Conservation (phyloP, 2,888 invertebrate species). For the Pocota personata region DNA sequence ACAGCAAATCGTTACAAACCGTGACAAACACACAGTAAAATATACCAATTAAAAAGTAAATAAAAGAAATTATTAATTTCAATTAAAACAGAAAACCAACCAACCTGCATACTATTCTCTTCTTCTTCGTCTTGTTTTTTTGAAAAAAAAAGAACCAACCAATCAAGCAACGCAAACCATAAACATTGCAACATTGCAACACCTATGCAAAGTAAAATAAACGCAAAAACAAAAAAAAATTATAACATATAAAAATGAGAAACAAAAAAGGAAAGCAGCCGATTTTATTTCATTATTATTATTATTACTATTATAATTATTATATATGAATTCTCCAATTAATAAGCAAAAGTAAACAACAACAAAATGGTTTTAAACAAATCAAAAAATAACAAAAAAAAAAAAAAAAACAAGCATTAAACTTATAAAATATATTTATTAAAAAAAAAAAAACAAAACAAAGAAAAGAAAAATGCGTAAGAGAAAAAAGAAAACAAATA, state of each 20-base stretch:
- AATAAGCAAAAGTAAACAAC: constrained; percentile 64
- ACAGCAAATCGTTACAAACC: constrained; percentile 49
- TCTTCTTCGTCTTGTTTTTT: constrained; percentile 49
- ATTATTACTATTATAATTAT: constrained; percentile 70
- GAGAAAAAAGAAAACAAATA: constrained; percentile 41
- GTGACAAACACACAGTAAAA: constrained; percentile 57
- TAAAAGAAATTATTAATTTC: constrained; percentile 53
- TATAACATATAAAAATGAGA: constrained; percentile 32
- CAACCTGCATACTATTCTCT: constrained; percentile 59
- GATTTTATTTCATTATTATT: constrained; percentile 69
- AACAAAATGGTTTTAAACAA: constrained; percentile 50
- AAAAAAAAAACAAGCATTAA: constrained; percentile 52
- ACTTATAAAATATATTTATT: constrained; percentile 72
- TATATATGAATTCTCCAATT: constrained; percentile 69
- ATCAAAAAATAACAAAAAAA: constrained; percentile 14
- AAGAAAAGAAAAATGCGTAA: constrained; percentile 52
- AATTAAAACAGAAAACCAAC: constrained; percentile 51
- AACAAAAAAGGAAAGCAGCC: constrained; percentile 37
- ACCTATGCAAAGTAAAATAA: constrained; percentile 55
- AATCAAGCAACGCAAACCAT: constrained; percentile 48
- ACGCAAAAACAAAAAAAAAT: constrained; percentile 17
- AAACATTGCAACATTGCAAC: constrained; percentile 53
- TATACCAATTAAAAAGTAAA: constrained; percentile 69
- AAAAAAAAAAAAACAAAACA: constrained; percentile 44
- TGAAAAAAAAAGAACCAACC: constrained; percentile 51